Evolutionary conservation across 2,888 invertebrate species (phyloP).

Genomic region (Nomada lathburiana): DNA sequence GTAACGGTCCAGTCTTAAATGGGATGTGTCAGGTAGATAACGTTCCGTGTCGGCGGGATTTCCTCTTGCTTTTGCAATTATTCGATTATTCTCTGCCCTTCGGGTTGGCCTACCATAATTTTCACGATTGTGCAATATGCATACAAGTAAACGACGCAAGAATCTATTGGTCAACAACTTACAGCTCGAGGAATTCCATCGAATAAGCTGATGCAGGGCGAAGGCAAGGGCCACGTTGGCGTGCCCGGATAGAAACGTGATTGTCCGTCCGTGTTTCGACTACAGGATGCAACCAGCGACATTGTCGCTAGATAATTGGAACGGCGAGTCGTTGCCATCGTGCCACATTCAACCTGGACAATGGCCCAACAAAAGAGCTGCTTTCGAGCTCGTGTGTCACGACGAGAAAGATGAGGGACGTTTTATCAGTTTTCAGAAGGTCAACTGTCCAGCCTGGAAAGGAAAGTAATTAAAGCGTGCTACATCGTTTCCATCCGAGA

Average conservation of each 20-base stretch:
- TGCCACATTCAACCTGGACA: slow-evolving; percentile 50
- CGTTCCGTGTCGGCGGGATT: no score
- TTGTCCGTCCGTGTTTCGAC: slow-evolving; percentile 60
- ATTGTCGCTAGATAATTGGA: slow-evolving; percentile 65
- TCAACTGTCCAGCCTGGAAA: slow-evolving; percentile 18
- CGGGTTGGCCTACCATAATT: no score
- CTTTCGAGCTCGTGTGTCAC: slow-evolving; percentile 48
- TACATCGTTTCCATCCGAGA: neutral
- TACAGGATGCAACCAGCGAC: slow-evolving; percentile 59
- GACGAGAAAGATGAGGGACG: slow-evolving; percentile 52
- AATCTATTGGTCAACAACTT: no score
- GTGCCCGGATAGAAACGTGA: slow-evolving; percentile 61
- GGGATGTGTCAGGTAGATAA: no score
- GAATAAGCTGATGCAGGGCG: slow-evolving; percentile 30
- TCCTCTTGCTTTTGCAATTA: no score
- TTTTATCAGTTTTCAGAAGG: slow-evolving; percentile 51
- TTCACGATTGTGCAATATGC: no score
- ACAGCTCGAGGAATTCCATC: slow-evolving; percentile 25
- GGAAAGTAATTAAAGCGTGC: slow-evolving; percentile 54
- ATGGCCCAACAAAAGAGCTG: slow-evolving; percentile 54
- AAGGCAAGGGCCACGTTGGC: slow-evolving; percentile 45
- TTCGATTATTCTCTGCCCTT: no score
- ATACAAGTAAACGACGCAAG: no score
- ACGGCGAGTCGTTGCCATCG: slow-evolving; percentile 57
- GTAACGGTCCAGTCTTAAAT: no score